Evolutionary conservation across 2,113 vertebrate species (phyloP), one percentile per base, ranked within the genome.

Genomic region (Petrocephalus zakoni): DNA sequence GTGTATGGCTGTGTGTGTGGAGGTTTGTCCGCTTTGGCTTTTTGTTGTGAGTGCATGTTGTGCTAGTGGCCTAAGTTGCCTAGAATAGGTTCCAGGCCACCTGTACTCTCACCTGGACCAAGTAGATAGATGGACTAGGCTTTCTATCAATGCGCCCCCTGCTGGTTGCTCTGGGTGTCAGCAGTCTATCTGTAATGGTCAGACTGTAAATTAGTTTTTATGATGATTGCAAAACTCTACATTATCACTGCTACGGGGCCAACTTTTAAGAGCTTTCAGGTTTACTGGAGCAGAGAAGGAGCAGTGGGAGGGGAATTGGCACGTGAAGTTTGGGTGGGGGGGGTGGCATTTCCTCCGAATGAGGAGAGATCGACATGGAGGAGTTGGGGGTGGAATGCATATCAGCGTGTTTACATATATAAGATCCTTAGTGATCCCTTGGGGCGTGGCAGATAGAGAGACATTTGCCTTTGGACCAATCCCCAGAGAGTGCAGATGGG

Each of bases 401-500:
- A 78, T 78, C 19, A 17, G 2, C 0, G 17, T 75, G 15, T 42
- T 42, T 78, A 42, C 15, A 42, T 19, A 17, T 19, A 78, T 42
- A 78, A 37, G 72, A 78, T 19, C 5, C 5, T 1, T 75, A 75
- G 29, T 34, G 72, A 75, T 75, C 34, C 17, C 17, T 37, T 19
- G 15, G 72, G 34, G 13, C 72, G 5, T 19, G 0, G n/a, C 75
- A 34, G 42, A 81, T 90, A 81, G 53, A 85, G 84, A 9, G 85
- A 85, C 56, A 75, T 86, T 61, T 86, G 90, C 90, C 42, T 87
- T 29, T 64, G 61, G 25, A 68, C 61, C 7, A 42, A 8, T 42
- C 34, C 29, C 72, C 6, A 19, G 72, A 19, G 13, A 90, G 81
- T 78, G 5, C 72, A 7, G 4, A 37, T 75, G 72, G 72, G 72